A percentile compares a stretch with the other conserved stretches of the same genome.
These are phyloP conservation scores for Tryphoninae sp. DNA, from an alignment of 2,888 invertebrate species.

Conservation along the genomic window DNA sequence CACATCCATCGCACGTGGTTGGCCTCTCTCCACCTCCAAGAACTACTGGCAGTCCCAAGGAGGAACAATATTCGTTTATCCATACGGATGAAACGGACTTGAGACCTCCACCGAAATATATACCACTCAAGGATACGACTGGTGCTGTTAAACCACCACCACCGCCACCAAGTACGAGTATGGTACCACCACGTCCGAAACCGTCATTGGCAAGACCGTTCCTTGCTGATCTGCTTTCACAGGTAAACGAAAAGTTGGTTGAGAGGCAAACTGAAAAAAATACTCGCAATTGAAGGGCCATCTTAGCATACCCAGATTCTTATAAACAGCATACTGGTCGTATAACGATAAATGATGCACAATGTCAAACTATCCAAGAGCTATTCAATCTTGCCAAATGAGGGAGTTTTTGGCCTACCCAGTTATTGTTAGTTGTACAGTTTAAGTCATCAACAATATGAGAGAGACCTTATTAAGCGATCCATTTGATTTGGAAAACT, in stretches of 20 bases:
- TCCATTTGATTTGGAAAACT: background rate
- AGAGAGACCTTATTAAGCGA: no score
- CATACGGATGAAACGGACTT: constrained; percentile 71
- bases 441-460: no score
- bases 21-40: constrained; percentile 79
- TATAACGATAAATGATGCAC: no score
- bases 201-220: constrained; percentile 76
- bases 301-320: background rate
- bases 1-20: constrained; percentile 74
- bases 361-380: no score
- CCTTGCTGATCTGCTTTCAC: constrained; percentile 77
- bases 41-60: constrained; percentile 72
- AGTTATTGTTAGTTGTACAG: no score
- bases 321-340: background rate
- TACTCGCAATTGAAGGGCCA: no score
- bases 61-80: constrained; percentile 67
- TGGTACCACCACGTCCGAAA: constrained; percentile 75
- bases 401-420: no score
- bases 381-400: no score
- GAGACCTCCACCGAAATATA: constrained; percentile 75
- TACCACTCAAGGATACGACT: constrained; percentile 75
- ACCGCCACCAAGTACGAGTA: constrained; percentile 71
- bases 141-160: constrained; percentile 68
- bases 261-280: no score
- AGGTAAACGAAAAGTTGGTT: constrained; percentile 67